Evolutionary conservation across 2,888 invertebrate species (phyloP).

Genomic region (Dryobota labecula): DNA sequence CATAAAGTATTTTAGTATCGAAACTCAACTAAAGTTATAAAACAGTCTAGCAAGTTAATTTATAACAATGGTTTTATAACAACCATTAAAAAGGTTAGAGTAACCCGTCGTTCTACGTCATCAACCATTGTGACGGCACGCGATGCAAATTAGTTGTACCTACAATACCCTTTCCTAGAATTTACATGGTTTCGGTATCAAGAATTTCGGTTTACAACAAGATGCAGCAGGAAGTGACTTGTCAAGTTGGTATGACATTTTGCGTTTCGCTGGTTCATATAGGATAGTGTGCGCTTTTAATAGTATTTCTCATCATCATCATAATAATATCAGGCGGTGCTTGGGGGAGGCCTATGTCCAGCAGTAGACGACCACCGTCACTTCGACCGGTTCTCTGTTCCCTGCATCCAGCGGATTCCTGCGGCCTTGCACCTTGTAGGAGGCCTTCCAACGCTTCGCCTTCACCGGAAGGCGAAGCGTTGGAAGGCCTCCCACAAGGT

Average conservation of each 20-base stretch:
- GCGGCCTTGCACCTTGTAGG: no score
- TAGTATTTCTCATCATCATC: no score
- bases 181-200: neutral
- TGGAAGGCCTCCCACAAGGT: no score
- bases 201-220: constrained; percentile 5
- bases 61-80: constrained; percentile 23
- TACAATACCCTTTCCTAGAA: neutral
- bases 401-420: no score
- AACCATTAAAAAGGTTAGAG: constrained; percentile 16
- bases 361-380: no score
- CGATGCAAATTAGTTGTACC: neutral
- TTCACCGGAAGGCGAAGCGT: no score
- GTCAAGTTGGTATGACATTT: neutral
- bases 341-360: no score
- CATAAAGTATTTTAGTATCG: neutral
- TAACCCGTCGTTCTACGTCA: constrained; percentile 14
- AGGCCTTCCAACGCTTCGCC: no score
- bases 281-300: neutral
- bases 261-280: neutral
- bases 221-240: neutral
- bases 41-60: constrained; percentile 18
- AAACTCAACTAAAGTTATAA: constrained; percentile 19
- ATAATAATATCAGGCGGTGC: no score
- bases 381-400: no score
- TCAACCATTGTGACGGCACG: constrained; percentile 10